Evolutionary conservation across 2,888 invertebrate species (phyloP).

Genomic region (Pyrrhia umbra): DNA sequence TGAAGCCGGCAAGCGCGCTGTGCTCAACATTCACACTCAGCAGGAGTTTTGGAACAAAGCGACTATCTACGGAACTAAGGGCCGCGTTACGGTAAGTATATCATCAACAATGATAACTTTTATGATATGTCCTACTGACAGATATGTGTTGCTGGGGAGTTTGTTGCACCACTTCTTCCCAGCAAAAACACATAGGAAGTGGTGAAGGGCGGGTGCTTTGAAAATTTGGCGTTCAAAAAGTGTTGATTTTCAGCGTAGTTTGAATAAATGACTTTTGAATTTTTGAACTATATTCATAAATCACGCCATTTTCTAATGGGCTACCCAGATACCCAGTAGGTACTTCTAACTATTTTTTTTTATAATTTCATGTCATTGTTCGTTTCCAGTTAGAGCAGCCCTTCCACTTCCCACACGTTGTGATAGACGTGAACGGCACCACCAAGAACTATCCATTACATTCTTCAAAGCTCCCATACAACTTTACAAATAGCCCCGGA

Average conservation of each 20-base stretch:
- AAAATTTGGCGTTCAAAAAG: too few species aligned
- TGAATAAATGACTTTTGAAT: too few species aligned
- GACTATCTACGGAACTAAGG: slow-evolving; percentile 92
- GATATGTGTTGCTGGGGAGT: too few species aligned
- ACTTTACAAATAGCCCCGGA: slow-evolving; percentile 92
- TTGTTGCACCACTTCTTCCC: too few species aligned
- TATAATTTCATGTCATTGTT: too few species aligned
- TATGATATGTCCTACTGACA: not conserved
- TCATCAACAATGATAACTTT: not conserved
- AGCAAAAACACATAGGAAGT: too few species aligned
- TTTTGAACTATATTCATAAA: too few species aligned
- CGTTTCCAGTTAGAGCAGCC: slow-evolving; percentile 77
- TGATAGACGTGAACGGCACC: slow-evolving; percentile 90
- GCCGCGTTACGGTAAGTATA: slow-evolving; percentile 88
- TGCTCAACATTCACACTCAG: slow-evolving; percentile 87
- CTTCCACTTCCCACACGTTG: slow-evolving; percentile 92
- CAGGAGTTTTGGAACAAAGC: slow-evolving; percentile 91
- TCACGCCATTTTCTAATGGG: too few species aligned
- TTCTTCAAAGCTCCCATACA: slow-evolving; percentile 85
- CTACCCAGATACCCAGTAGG: too few species aligned
- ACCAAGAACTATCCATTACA: slow-evolving; percentile 91
- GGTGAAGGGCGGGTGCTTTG: too few species aligned
- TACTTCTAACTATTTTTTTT: too few species aligned
- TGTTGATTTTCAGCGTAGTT: too few species aligned
- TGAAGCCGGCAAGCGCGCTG: slow-evolving; percentile 91